Conservation (phyloP, 2,888 invertebrate genomes). For the Petrolisthes manimaculis region DNA sequence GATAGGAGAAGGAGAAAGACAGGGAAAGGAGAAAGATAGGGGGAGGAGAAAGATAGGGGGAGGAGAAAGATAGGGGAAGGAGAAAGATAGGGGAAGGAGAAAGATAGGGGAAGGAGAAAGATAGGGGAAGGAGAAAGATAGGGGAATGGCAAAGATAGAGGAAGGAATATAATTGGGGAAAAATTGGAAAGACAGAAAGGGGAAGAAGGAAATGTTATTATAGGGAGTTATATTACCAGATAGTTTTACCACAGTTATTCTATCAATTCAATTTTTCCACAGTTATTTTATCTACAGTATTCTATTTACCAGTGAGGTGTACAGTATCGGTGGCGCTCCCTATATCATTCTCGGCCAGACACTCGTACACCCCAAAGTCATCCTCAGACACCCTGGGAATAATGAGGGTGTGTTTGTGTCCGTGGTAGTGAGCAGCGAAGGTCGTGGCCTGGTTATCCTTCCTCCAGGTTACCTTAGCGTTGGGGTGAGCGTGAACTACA, state of each 20-base stretch:
- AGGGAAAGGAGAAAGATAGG: not conserved
- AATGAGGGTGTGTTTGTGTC: conserved; percentile 69
- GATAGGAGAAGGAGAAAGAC: not conserved
- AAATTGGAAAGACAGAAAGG: not conserved
- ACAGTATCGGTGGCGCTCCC: conserved; percentile 78
- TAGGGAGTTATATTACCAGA: not conserved
- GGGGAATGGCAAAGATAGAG: not conserved
- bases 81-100: not conserved
- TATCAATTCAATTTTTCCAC: not conserved
- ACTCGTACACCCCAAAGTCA: conserved; percentile 80
- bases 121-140: not conserved
- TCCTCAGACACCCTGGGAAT: conserved; percentile 50
- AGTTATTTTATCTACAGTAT: too few species aligned
- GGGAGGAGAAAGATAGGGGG: not conserved
- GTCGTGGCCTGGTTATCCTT: conserved; percentile 36
- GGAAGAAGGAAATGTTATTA: not conserved
- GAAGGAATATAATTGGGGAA: not conserved
- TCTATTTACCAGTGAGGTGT: conserved; percentile 75
- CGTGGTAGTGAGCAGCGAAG: conserved; percentile 32
- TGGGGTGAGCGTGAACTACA: conserved; percentile 60
- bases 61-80: not conserved
- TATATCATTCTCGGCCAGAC: conserved; percentile 78
- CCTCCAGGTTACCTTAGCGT: conserved; percentile 50
- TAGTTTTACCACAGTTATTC: not conserved
- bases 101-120: not conserved